phyloP scores from a whole-genome alignment of 2,888 invertebrate species.

The Harpalus rubripes region DNA sequence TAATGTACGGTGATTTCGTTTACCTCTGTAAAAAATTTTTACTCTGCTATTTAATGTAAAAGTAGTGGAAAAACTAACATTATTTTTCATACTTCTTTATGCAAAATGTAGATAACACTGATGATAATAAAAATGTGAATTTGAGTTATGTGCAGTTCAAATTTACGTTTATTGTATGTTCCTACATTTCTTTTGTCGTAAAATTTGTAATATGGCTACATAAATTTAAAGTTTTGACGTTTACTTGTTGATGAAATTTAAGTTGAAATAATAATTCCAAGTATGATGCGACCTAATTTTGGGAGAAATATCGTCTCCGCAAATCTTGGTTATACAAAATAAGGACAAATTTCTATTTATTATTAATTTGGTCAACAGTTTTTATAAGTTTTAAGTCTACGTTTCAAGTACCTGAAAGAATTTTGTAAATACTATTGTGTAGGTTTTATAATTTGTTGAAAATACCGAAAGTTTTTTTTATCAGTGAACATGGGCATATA shows the following conservation, averaged over 20 bases:
- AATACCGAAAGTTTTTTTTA: no score
- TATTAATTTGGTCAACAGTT: no score
- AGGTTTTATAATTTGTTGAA: no score
- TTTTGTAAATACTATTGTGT: no score
- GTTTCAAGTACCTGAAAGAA: no score
- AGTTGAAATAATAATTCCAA: conserved; percentile 12
- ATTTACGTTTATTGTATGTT: conserved; percentile 24
- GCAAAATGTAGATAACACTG: conserved; percentile 32
- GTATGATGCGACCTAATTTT: conserved; percentile 9
- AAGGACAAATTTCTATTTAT: no score
- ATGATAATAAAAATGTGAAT: conserved; percentile 44
- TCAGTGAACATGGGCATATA: no score
- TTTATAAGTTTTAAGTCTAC: no score
- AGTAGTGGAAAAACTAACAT: conserved; percentile 26
- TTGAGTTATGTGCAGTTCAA: conserved; percentile 29
- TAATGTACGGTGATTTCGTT: conserved; percentile 29
- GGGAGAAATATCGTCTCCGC: neutral
- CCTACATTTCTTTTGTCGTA: conserved; percentile 7
- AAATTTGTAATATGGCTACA: conserved; percentile 15
- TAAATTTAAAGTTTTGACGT: conserved; percentile 10
- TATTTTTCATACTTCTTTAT: conserved; percentile 25
- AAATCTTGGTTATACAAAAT: neutral
- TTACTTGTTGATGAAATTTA: neutral
- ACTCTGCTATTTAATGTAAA: conserved; percentile 14
- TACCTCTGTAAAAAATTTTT: conserved; percentile 8